Conservation (phyloP, 2,113 vertebrate genomes). For the Lepus americanus region DNA sequence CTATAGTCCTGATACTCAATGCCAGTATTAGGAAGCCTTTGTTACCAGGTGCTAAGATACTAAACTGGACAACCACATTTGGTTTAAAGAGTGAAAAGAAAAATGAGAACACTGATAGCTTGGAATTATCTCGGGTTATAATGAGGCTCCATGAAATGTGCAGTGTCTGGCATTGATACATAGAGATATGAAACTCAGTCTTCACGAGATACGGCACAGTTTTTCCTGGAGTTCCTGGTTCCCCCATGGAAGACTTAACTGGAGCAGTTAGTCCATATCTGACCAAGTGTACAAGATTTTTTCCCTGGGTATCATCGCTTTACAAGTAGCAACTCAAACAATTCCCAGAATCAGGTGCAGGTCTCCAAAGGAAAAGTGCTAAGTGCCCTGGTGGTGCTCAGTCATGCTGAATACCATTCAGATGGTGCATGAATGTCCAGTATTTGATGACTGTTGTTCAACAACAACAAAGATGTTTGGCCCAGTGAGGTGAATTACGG, state of each 20-base stretch:
- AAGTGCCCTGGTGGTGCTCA: neutral
- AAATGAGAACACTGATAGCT: neutral
- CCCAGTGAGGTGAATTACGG: neutral
- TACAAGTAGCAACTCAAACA: neutral
- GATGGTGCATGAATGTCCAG: neutral
- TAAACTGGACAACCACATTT: neutral
- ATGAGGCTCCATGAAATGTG: neutral
- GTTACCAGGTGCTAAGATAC: neutral
- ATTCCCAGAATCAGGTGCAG: neutral
- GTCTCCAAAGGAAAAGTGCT: neutral
- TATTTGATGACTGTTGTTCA: neutral
- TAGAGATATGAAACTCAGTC: neutral
- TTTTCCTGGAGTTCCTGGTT: neutral
- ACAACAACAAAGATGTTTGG: neutral
- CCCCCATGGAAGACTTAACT: neutral
- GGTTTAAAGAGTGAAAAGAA: conserved; percentile 17
- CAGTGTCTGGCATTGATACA: neutral
- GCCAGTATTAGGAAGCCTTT: neutral
- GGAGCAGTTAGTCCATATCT: neutral
- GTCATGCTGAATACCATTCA: neutral
- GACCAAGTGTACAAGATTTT: neutral
- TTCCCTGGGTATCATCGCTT: neutral
- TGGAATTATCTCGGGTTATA: neutral
- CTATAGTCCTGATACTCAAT: neutral
- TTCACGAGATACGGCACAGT: neutral